Evolutionary conservation across 2,797 vertebrate species (phyloP), one percentile per base, ranked within the genome.

Genomic region (Mionectes olivaceus): DNA sequence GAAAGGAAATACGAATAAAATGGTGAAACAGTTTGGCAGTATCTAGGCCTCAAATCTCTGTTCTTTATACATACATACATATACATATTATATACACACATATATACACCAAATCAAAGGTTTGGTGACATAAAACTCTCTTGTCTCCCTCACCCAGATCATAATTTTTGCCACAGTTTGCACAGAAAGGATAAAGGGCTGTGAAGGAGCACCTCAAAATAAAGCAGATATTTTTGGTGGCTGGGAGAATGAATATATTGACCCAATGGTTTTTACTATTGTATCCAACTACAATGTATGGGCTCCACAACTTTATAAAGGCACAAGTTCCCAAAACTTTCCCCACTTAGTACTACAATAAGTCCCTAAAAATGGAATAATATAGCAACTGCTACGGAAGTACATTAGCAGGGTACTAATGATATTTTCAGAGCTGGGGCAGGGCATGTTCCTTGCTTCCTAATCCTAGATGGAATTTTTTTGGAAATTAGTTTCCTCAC

Each of bases 121-220:
- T 97, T 90, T 87, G 13, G 89, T 96, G 95, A 96, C 95, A 89
- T 76, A 97, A 94, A 95, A 96, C 50, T 70, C 79, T 92, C 94
- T 74, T 44, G 83, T 96, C 97, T 98, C 97, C 97, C 96, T 97
- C 98, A 81, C 50, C 24, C 33, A 47, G 87, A 83, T 55, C 78
- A 73, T 47, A 7, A 35, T 53, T 93, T 93, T 43, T 61, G 27
- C 43, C 87, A 87, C 25, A 74, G 43, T 87, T 41, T 82, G 4
- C 1, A 10, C 7, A 33, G 92, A 76, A 69, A 75, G 17, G n/a
- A 39, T 68, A 49, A 39, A 69, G 64, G 28, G 9, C 41, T 57
- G 18, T 61, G 60, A 79, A 83, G 24, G 13, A 33, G 11, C 21
- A 46, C 7, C 13, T 35, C n/a, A 30, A n/a, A 30, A 83, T 43